phyloP scores from a whole-genome alignment of 2,797 vertebrate genomes.

The Neoniphon sammara region DNA sequence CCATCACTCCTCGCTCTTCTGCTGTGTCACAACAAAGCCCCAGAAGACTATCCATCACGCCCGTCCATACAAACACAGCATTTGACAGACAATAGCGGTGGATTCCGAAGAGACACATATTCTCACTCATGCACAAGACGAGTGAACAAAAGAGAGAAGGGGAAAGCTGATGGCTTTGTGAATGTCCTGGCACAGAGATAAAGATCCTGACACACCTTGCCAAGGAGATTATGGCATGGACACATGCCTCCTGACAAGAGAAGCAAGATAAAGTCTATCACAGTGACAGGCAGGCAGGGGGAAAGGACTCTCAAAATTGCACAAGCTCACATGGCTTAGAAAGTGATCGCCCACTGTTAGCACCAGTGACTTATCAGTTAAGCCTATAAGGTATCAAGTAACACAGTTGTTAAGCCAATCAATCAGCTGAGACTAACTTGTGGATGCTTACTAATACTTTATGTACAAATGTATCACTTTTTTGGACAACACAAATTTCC shows the following conservation, averaged over 20 bases:
- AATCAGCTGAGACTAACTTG: neutral
- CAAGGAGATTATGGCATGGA: constrained; percentile 50
- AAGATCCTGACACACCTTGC: constrained; percentile 52
- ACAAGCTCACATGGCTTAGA: neutral
- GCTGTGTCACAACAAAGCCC: constrained; percentile 48
- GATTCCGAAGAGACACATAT: constrained; percentile 2
- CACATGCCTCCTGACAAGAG: constrained; percentile 48
- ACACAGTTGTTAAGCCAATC: neutral
- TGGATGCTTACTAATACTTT: too few species aligned
- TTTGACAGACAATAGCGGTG: constrained; percentile 44
- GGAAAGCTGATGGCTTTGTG: constrained; percentile 21
- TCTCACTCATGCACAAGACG: constrained; percentile 21
- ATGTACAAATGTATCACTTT: neutral
- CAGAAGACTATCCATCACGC: constrained; percentile 37
- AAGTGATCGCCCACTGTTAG: neutral
- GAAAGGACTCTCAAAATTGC: neutral
- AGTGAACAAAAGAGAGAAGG: constrained; percentile 28
- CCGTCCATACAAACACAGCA: constrained; percentile 23
- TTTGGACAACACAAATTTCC: neutral
- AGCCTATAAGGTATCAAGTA: too few species aligned
- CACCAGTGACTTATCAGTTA: neutral
- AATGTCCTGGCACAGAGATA: constrained; percentile 48
- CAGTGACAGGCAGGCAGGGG: constrained; percentile 20
- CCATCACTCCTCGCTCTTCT: constrained; percentile 8
- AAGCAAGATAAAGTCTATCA: constrained; percentile 31